Percentiles rank a stretch among this genome's conserved stretches.
These are phyloP conservation scores for Hemibagrus wyckioides DNA, from an alignment of 2,113 vertebrate genomes.

Conservation along the genomic window DNA sequence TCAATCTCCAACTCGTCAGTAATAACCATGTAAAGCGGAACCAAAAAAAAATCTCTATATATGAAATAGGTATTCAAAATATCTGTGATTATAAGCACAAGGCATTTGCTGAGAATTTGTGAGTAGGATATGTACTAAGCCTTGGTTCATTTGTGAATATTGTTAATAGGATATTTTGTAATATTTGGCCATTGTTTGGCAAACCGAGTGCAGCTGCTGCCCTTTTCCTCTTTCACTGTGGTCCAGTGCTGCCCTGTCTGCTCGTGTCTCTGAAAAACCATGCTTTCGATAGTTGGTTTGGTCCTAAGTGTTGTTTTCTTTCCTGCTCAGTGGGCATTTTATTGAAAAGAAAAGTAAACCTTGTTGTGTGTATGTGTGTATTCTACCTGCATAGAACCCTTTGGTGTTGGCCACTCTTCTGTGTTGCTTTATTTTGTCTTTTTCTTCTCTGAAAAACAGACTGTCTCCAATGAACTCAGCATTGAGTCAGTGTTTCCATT, in stretches of 20 bases:
- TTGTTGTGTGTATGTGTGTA: slow-evolving; percentile 70
- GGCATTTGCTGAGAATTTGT: slow-evolving; percentile 69
- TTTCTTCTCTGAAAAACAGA: slow-evolving; percentile 50
- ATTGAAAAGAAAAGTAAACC: slow-evolving; percentile 43
- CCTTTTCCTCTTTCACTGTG: slow-evolving; percentile 59
- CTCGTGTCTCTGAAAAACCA: slow-evolving; percentile 67
- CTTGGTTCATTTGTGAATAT: slow-evolving; percentile 74
- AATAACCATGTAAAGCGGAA: slow-evolving; percentile 52
- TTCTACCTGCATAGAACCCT: slow-evolving; percentile 70
- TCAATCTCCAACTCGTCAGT: slow-evolving; percentile 45
- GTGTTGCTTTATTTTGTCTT: slow-evolving; percentile 62
- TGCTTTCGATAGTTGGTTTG: slow-evolving; percentile 73
- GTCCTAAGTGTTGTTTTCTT: slow-evolving; percentile 65
- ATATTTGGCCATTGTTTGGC: slow-evolving; percentile 79
- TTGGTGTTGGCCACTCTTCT: slow-evolving; percentile 74
- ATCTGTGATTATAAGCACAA: slow-evolving; percentile 72
- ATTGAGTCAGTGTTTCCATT: slow-evolving; percentile 54
- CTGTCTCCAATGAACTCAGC: slow-evolving; percentile 47
- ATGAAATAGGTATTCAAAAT: slow-evolving; percentile 48
- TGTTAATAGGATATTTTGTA: slow-evolving; percentile 83
- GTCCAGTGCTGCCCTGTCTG: slow-evolving; percentile 68
- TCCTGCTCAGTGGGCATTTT: slow-evolving; percentile 70
- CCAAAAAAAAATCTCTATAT: slow-evolving; percentile 47
- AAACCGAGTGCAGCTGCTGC: slow-evolving; percentile 74
- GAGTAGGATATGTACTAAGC: slow-evolving; percentile 68